Percentiles rank a stretch among this genome's conserved stretches.
phyloP scores from a whole-genome alignment of 2,888 invertebrate genomes.

The Dryocosmus kuriphilus region DNA sequence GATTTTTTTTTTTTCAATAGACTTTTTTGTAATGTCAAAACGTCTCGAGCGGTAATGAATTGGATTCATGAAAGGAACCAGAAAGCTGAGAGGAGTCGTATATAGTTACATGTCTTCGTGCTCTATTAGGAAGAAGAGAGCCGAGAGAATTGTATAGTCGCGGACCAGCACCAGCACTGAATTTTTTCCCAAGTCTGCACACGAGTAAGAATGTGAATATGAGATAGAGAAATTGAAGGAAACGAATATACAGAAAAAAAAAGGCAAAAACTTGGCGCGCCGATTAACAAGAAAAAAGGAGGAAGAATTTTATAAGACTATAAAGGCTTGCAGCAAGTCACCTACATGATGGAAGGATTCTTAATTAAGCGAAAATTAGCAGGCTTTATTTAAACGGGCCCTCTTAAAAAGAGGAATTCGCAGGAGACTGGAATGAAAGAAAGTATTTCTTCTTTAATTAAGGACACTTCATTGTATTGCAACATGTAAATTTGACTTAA shows the following conservation, averaged over 20 bases:
- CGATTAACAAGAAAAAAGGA: not conserved
- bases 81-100: not conserved
- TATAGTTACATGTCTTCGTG: not conserved
- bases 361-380: slow-evolving; percentile 6
- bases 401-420: not conserved
- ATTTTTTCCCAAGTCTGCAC: slow-evolving; percentile 4
- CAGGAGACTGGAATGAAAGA: not conserved
- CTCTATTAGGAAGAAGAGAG: slow-evolving; percentile 19
- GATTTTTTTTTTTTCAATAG: not conserved
- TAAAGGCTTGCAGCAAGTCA: not conserved
- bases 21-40: not conserved
- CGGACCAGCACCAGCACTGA: not conserved
- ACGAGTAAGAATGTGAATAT: slow-evolving; percentile 19
- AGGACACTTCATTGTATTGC: not conserved
- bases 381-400: not conserved
- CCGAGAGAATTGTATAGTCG: slow-evolving; percentile 20
- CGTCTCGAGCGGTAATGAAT: not conserved
- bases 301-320: not conserved
- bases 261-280: not conserved
- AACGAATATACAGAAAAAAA: slow-evolving; percentile 4
- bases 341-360: not conserved
- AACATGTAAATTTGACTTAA: not conserved
- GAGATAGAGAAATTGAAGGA: slow-evolving; percentile 26
- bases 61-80: slow-evolving; percentile 10
- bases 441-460: not conserved